These are phyloP conservation scores for Eidolon helvum DNA, from an alignment of 2,113 vertebrate genomes.

Conservation along the genomic window DNA sequence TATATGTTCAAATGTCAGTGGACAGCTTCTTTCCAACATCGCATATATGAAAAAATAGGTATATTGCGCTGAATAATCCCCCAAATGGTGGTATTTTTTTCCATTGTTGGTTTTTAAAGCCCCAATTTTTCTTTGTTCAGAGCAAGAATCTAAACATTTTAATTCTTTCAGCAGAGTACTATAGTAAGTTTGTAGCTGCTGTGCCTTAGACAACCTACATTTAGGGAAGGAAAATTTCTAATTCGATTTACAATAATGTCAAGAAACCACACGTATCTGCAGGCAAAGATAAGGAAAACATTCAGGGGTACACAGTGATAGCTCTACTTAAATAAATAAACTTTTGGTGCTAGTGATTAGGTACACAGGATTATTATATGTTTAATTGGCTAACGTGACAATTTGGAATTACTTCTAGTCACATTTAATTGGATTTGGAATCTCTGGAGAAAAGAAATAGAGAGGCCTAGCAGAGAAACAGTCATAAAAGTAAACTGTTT, in stretches of 20 bases:
- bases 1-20: constrained; percentile 38
- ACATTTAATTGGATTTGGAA: constrained; percentile 88
- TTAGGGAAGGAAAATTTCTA: constrained; percentile 81
- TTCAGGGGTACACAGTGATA: constrained; percentile 78
- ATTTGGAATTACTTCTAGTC: constrained; percentile 89
- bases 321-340: constrained; percentile 86
- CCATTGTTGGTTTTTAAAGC: constrained; percentile 28
- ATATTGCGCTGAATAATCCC: neutral
- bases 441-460: constrained; percentile 83
- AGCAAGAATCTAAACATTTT: constrained; percentile 57
- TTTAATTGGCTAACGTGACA: constrained; percentile 89
- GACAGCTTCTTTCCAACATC: neutral
- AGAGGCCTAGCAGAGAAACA: constrained; percentile 79
- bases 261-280: constrained; percentile 84
- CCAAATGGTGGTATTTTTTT: constrained; percentile 5
- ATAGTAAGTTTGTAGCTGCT: constrained; percentile 53
- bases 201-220: constrained; percentile 77
- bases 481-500: constrained; percentile 86
- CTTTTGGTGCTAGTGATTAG: constrained; percentile 85
- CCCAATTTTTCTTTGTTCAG: constrained; percentile 33
- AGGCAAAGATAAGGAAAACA: constrained; percentile 81
- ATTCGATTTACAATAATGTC: constrained; percentile 86
- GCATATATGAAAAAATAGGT: neutral
- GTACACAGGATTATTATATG: constrained; percentile 88
- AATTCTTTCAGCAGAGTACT: constrained; percentile 40